Percentiles rank a stretch among this genome's conserved stretches.
phyloP scores from a whole-genome alignment of 1,140 invertebrate genomes.

The Adoxophyes honmai region DNA sequence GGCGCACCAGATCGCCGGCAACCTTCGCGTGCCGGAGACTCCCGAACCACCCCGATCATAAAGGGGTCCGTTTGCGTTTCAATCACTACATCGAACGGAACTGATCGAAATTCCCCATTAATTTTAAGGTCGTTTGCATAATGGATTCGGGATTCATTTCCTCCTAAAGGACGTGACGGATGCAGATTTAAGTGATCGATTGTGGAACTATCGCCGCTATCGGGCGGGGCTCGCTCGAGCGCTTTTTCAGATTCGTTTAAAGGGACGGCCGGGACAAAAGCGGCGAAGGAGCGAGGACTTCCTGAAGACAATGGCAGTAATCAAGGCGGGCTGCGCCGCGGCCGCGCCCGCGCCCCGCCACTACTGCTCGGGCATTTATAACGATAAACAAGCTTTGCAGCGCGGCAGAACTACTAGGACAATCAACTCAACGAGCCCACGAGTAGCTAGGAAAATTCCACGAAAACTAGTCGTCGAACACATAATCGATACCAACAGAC shows the following conservation, averaged over 20 bases:
- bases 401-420: neutral
- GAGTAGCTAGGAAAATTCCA: too few relatives aligned
- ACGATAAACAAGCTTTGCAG: slow-evolving; percentile 41
- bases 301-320: slow-evolving; percentile 56
- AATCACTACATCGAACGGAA: slow-evolving; percentile 31
- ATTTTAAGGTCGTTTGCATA: slow-evolving; percentile 20
- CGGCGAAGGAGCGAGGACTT: slow-evolving; percentile 44
- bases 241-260: slow-evolving; percentile 46
- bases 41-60: slow-evolving; percentile 24
- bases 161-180: slow-evolving; percentile 4
- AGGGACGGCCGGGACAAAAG: slow-evolving; percentile 44
- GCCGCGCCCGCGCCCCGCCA: slow-evolving; percentile 16
- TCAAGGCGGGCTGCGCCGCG: slow-evolving; percentile 27
- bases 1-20: slow-evolving; percentile 29
- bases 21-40: slow-evolving; percentile 26
- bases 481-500: neutral
- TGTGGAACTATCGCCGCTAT: neutral
- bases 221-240: neutral
- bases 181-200: slow-evolving; percentile 14
- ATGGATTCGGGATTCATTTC: slow-evolving; percentile 18
- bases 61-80: slow-evolving; percentile 34
- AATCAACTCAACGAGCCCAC: neutral
- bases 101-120: slow-evolving; percentile 17
- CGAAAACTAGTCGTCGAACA: neutral
- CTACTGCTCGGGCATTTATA: slow-evolving; percentile 41